Evolutionary conservation across 1,140 invertebrate species (phyloP).

Genomic region (Bombus consobrinus): DNA sequence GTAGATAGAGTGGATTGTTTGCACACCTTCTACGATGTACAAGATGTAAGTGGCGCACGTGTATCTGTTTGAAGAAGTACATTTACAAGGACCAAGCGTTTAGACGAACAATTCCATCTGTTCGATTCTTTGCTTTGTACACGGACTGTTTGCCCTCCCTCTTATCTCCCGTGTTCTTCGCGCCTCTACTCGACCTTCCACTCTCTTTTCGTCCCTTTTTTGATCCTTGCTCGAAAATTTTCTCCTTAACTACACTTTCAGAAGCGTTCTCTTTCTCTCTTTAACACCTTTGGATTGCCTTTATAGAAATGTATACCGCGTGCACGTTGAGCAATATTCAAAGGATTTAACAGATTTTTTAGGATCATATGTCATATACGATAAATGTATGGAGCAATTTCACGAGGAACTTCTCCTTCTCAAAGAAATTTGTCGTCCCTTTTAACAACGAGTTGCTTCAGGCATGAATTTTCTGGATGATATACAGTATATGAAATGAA

Average conservation of each 20-base stretch:
- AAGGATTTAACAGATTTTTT: background rate
- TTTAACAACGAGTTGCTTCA: no score
- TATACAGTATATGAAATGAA: no score
- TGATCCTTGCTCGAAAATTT: background rate
- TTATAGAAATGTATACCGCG: background rate
- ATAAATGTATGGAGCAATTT: background rate
- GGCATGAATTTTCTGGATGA: no score
- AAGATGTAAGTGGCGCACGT: background rate
- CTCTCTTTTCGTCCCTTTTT: background rate
- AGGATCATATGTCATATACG: background rate
- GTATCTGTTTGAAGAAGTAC: conserved; percentile 16
- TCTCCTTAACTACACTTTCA: background rate
- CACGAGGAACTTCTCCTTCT: fast-evolving
- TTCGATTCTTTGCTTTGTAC: conserved; percentile 28
- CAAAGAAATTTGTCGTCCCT: no score
- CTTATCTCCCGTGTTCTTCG: background rate
- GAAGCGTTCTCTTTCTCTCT: no score
- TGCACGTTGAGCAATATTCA: background rate
- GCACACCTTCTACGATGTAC: background rate
- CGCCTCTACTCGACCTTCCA: background rate
- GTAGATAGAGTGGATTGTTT: background rate
- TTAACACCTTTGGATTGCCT: background rate
- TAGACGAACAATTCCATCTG: background rate
- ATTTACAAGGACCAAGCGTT: conserved; percentile 5
- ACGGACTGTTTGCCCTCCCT: background rate